Evolutionary conservation across 2,888 invertebrate species (phyloP), one percentile per base, ranked within the genome.

Genomic region (Brachypalpus laphriformis): DNA sequence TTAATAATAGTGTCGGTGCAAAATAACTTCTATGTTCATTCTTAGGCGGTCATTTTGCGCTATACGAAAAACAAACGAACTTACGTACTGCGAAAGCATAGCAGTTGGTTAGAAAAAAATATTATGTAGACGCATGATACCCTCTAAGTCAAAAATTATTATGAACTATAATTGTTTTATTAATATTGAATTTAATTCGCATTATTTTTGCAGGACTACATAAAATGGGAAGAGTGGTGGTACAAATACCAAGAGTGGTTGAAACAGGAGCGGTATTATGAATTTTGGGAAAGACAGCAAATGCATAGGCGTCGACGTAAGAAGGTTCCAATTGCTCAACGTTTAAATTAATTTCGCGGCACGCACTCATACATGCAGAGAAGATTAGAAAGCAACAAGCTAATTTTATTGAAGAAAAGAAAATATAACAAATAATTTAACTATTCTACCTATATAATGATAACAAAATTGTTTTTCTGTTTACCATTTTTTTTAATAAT

Each of bases 161-260:
- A n/a, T n/a, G n/a, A n/a, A n/a, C n/a, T n/a, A n/a, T n/a, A n/a
- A n/a, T n/a, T n/a, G n/a, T n/a, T n/a, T n/a, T n/a, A n/a, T n/a
- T n/a, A n/a, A n/a, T n/a, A n/a, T n/a, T n/a, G n/a, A n/a, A n/a
- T n/a, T n/a, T n/a, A n/a, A n/a, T n/a, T n/a, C n/a, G n/a, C n/a
- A n/a, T n/a, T n/a, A n/a, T 61, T 68, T 57, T 83, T 75, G 1
- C 65, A 97, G 88, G 97, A 97, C 91, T 97, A 97, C 90, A 94
- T 97, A 82, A 97, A 97, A 91, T 97, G 97, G 97, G 97, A 97
- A 92, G 97, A 97, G 91, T 97, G 97, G 97, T 97, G 97, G 97
- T 97, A 97, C 93, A 91, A 91, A 87, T 97, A 97, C 91, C 97
- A 97, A 91, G 97, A 97, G 91, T 97, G 97, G 97, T 91, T 97